Evolutionary conservation across 1,140 invertebrate species (phyloP).

Genomic region (Hirudo medicinalis): DNA sequence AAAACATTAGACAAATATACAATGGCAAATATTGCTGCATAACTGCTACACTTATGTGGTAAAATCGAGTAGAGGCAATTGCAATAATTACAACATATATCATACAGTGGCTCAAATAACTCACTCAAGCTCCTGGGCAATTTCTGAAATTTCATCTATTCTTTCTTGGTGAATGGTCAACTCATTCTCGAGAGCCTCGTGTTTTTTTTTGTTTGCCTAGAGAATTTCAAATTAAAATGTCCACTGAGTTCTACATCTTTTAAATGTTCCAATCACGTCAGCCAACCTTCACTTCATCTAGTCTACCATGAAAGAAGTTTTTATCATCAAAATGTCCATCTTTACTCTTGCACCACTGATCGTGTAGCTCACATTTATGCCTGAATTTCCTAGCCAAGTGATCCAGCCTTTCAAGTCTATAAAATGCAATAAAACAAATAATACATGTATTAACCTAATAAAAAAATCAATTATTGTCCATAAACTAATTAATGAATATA

Average conservation of each 20-base stretch:
- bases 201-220: slow-evolving; percentile 89
- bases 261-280: neutral
- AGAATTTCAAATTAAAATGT: neutral
- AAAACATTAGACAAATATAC: neutral
- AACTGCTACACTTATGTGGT: neutral
- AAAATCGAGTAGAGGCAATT: neutral
- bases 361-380: slow-evolving; percentile 96
- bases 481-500: neutral
- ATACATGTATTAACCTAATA: too few species aligned
- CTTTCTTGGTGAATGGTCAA: slow-evolving; percentile 87
- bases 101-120: slow-evolving; percentile 28
- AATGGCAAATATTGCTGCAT: neutral
- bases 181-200: slow-evolving; percentile 97
- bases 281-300: slow-evolving; percentile 70
- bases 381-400: slow-evolving; percentile 99
- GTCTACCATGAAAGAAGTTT: slow-evolving; percentile 85
- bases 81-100: neutral
- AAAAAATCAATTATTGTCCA: neutral
- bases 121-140: slow-evolving; percentile 96
- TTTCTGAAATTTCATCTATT: slow-evolving; percentile 96
- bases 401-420: slow-evolving; percentile 77
- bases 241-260: neutral
- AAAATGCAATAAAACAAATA: neutral
- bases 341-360: slow-evolving; percentile 94
- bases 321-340: slow-evolving; percentile 72